A percentile compares a stretch with the other conserved stretches of the same genome.
Evolutionary conservation across 1,140 invertebrate species (phyloP).

Genomic region (Dysdera silvatica): DNA sequence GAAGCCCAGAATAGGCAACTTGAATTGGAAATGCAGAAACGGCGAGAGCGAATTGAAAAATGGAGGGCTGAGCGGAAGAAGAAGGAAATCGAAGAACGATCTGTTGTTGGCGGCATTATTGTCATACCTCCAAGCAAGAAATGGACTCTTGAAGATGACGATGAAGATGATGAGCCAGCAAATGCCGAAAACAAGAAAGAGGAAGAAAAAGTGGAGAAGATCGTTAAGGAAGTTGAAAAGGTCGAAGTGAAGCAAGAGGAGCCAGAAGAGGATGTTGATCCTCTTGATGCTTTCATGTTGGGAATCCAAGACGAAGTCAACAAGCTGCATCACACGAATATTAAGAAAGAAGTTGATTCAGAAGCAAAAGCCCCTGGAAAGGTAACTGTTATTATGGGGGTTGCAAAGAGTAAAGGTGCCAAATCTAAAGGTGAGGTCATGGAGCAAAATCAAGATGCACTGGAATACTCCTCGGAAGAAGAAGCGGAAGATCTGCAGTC

Average conservation of each 20-base stretch:
- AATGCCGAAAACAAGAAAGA: conserved; percentile 11
- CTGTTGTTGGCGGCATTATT: conserved; percentile 32
- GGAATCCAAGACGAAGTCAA: conserved; percentile 76
- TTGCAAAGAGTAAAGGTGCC: conserved; percentile 73
- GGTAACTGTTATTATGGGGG: conserved; percentile 64
- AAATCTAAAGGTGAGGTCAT: conserved; percentile 84
- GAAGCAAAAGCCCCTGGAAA: conserved; percentile 34
- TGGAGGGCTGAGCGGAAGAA: conserved; percentile 83
- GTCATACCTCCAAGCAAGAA: conserved; percentile 38
- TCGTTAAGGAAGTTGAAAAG: conserved; percentile 31
- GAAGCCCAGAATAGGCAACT: conserved; percentile 67
- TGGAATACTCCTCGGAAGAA: conserved; percentile 96
- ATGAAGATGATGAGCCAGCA: conserved; percentile 38
- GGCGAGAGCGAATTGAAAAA: conserved; percentile 83
- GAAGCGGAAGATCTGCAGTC: conserved; percentile 86
- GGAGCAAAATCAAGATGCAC: conserved; percentile 91
- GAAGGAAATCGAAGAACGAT: conserved; percentile 51
- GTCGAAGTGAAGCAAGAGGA: conserved; percentile 66
- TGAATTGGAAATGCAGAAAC: conserved; percentile 92
- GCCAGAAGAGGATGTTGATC: conserved; percentile 72
- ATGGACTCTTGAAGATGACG: conserved; percentile 44
- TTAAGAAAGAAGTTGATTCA: conserved; percentile 27
- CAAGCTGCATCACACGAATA: conserved; percentile 45
- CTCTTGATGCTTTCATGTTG: conserved; percentile 94
- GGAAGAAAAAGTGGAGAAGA: conserved; percentile 18